Evolutionary conservation across 2,888 invertebrate genomes (phyloP).

Genomic region (Pollenia griseotomentosa): DNA sequence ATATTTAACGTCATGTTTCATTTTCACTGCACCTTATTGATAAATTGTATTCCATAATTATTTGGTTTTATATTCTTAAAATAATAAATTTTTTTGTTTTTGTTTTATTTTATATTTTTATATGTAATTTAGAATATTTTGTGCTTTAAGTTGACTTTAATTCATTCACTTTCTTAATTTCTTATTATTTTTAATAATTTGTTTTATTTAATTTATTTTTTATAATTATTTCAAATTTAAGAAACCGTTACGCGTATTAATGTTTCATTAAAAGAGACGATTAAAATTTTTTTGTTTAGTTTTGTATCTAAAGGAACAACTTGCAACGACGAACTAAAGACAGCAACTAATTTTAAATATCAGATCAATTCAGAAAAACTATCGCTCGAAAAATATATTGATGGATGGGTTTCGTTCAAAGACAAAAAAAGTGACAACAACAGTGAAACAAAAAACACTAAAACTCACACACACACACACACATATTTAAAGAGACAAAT

Average conservation of each 20-base stretch:
- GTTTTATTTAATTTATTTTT: conserved; percentile 18
- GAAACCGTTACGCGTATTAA: conserved; percentile 73
- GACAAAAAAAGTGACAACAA: conserved; percentile 74
- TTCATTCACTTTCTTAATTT: conserved; percentile 27
- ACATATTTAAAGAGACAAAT: conserved; percentile 7
- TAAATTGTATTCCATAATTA: conserved; percentile 69
- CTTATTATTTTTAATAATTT: conserved; percentile 24
- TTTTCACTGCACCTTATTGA: conserved; percentile 63
- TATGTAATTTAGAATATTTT: conserved; percentile 61
- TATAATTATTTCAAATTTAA: conserved; percentile 24
- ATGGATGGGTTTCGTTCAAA: conserved; percentile 67
- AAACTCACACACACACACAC: conserved; percentile 52
- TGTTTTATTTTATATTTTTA: conserved; percentile 24
- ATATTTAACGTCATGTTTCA: neutral
- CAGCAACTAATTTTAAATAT: conserved; percentile 82
- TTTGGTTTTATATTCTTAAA: conserved; percentile 58
- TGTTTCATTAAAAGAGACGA: conserved; percentile 44
- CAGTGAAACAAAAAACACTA: conserved; percentile 74
- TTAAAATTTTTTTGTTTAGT: conserved; percentile 37
- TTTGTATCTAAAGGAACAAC: conserved; percentile 77
- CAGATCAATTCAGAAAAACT: conserved; percentile 79
- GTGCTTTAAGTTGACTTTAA: conserved; percentile 50
- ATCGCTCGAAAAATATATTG: conserved; percentile 71
- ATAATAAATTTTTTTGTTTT: conserved; percentile 26
- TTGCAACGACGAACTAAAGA: conserved; percentile 83